phyloP scores from a whole-genome alignment of 2,888 invertebrate genomes.

The Drosophila greeni region DNA sequence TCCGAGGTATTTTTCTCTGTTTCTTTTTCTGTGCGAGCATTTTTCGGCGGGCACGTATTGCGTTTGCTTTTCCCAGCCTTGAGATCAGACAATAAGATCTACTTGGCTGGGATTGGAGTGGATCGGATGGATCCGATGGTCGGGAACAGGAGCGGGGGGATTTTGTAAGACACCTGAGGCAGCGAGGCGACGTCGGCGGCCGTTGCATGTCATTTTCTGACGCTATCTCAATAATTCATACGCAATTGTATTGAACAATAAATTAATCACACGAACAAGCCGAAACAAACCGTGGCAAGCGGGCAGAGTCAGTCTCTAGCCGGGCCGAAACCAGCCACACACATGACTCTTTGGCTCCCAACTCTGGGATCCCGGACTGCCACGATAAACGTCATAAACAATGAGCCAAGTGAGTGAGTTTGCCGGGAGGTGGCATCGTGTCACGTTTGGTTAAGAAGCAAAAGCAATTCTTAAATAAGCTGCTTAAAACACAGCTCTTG shows the following conservation, averaged over 20 bases:
- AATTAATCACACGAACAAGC: slow-evolving; percentile 72
- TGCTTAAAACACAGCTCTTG: background rate
- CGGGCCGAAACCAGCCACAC: slow-evolving; percentile 47
- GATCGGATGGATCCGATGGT: slow-evolving; percentile 7
- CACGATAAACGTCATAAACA: slow-evolving; percentile 34
- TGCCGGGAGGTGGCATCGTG: slow-evolving; percentile 14
- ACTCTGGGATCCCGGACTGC: slow-evolving; percentile 22
- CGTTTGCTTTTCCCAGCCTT: slow-evolving; percentile 42
- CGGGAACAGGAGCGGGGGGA: slow-evolving; percentile 9
- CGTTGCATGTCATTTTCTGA: slow-evolving; percentile 71
- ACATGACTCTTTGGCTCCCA: slow-evolving; percentile 14
- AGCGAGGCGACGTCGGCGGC: slow-evolving; percentile 42
- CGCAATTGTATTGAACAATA: slow-evolving; percentile 72
- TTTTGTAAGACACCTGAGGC: slow-evolving; percentile 39
- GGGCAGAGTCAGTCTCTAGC: background rate
- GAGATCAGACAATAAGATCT: slow-evolving; percentile 52
- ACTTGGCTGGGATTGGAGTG: slow-evolving; percentile 5
- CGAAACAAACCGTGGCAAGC: slow-evolving; percentile 33
- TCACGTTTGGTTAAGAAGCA: background rate
- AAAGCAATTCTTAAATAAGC: background rate
- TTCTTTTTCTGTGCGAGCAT: background rate
- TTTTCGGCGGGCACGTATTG: slow-evolving; percentile 37
- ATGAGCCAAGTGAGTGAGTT: slow-evolving; percentile 24
- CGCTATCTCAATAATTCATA: slow-evolving; percentile 70
- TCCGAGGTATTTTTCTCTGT: background rate